phyloP scores from a whole-genome alignment of 2,113 vertebrate genomes.

The Chionis minor region DNA sequence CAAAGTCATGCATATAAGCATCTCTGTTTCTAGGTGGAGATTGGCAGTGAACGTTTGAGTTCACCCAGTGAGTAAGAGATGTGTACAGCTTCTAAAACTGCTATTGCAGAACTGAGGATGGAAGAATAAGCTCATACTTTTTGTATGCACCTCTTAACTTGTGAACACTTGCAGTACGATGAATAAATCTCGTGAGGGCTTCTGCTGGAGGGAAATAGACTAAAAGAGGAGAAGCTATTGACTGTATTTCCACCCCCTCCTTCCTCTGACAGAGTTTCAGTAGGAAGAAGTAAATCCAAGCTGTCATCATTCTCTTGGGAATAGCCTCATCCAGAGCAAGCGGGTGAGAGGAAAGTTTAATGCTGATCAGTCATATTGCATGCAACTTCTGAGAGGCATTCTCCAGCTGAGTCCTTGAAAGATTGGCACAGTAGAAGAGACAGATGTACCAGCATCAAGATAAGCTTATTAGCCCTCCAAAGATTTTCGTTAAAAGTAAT shows the following conservation, averaged over 20 bases:
- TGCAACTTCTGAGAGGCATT: neutral
- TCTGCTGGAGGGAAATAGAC: neutral
- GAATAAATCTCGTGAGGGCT: neutral
- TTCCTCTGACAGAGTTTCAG: neutral
- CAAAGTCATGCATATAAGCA: neutral
- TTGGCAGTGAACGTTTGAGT: neutral
- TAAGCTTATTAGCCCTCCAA: neutral
- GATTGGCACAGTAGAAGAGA: neutral
- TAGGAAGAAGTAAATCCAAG: neutral
- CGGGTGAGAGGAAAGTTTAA: neutral
- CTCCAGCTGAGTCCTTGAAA: conserved; percentile 16
- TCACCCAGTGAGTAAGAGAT: neutral
- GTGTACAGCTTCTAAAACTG: neutral
- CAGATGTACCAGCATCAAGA: neutral
- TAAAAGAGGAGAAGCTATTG: neutral
- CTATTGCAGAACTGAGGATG: neutral
- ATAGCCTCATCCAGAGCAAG: neutral
- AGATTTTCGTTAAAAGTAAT: neutral
- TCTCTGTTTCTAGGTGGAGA: neutral
- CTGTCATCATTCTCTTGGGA: neutral
- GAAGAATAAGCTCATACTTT: neutral
- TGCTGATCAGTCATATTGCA: neutral
- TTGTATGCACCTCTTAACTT: neutral
- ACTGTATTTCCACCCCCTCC: neutral
- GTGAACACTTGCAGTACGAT: neutral